A percentile compares a stretch with the other conserved stretches of the same genome.
Conservation (phyloP, 2,797 vertebrate genomes). For the Sebastiscus tertius region DNA sequence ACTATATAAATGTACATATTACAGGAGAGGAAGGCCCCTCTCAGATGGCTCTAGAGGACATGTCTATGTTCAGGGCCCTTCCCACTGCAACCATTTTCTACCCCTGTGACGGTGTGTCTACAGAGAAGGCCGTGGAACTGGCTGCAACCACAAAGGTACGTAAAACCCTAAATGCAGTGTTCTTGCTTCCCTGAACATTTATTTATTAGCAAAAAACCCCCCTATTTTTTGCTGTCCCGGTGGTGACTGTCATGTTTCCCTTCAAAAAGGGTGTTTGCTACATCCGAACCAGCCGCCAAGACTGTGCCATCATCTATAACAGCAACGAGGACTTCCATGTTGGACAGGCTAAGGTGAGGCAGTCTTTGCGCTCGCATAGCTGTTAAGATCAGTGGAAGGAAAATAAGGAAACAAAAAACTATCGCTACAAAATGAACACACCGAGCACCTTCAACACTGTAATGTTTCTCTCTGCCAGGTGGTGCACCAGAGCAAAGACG, state of each 20-base stretch:
- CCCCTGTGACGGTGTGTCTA: conserved; percentile 92
- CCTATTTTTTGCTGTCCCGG: not conserved
- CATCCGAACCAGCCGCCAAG: conserved; percentile 94
- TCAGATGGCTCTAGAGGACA: conserved; percentile 94
- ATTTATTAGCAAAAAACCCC: not conserved
- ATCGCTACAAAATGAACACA: not conserved
- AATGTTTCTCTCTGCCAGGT: conserved; percentile 78
- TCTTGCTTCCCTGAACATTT: not conserved
- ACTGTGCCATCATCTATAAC: conserved; percentile 91
- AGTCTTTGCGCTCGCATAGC: not conserved
- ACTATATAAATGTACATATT: conserved; percentile 27
- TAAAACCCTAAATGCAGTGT: not conserved
- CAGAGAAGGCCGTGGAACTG: conserved; percentile 95
- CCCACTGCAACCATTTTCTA: conserved; percentile 93
- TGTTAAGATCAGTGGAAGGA: not conserved
- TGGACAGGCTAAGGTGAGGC: conserved; percentile 92
- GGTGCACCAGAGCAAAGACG: conserved; percentile 91
- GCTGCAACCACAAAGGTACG: conserved; percentile 92
- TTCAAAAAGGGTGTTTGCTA: conserved; percentile 91
- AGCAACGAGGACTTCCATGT: conserved; percentile 94
- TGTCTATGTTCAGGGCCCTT: conserved; percentile 91
- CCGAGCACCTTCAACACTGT: not conserved
- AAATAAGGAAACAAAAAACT: not conserved
- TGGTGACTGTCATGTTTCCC: not conserved
- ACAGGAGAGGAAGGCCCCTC: conserved; percentile 95